Evolutionary conservation across 2,888 invertebrate genomes (phyloP).

Genomic region (Drymonia ruficornis): DNA sequence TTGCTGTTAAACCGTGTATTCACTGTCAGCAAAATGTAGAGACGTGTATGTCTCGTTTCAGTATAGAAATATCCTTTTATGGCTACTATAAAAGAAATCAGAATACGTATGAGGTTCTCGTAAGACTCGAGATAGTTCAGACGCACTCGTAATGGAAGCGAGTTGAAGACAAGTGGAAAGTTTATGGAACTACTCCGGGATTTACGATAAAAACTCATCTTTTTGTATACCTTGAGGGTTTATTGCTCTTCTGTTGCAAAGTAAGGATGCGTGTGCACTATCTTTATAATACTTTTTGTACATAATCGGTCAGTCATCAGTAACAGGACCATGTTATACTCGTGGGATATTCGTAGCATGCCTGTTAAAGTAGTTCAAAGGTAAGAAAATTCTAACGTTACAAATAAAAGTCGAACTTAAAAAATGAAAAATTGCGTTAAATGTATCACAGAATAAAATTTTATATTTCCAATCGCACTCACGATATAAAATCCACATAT

Average conservation of each 20-base stretch:
- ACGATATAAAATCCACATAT: background rate
- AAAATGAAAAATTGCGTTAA: too few species aligned
- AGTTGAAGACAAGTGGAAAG: constrained; percentile 22
- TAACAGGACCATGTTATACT: too few species aligned
- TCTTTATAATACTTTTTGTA: too few species aligned
- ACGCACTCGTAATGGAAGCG: constrained; percentile 22
- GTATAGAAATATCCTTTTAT: constrained; percentile 21
- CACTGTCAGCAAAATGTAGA: constrained; percentile 9
- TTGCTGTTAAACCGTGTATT: constrained; percentile 1
- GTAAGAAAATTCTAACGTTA: too few species aligned
- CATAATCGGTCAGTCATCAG: too few species aligned
- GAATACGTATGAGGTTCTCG: constrained; percentile 27
- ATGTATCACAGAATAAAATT: too few species aligned
- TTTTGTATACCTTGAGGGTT: constrained; percentile 7
- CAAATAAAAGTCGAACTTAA: too few species aligned
- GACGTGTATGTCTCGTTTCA: background rate
- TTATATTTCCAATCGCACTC: background rate
- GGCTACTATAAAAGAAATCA: constrained; percentile 24
- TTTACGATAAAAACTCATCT: constrained; percentile 16
- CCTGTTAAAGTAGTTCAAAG: too few species aligned
- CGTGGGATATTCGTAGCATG: too few species aligned
- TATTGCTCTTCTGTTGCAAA: background rate
- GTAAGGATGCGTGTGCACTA: background rate
- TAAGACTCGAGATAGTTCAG: constrained; percentile 19
- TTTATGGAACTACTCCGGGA: constrained; percentile 20